A percentile compares a stretch with the other conserved stretches of the same genome.
These are phyloP conservation scores for Strix aluco DNA, from an alignment of 2,113 vertebrate genomes.

Conservation along the genomic window DNA sequence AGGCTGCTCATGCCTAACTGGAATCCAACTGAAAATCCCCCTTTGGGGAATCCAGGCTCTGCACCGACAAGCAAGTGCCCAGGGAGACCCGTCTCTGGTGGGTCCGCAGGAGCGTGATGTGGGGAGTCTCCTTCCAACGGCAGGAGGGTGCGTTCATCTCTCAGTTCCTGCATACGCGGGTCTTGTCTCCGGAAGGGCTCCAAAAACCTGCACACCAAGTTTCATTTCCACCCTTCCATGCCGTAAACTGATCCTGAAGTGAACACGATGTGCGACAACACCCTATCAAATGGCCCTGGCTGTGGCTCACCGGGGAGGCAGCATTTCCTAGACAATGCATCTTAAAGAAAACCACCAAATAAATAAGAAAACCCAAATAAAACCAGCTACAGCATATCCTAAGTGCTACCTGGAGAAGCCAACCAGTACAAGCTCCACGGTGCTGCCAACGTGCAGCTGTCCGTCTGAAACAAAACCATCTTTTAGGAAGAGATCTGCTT, in stretches of 20 bases:
- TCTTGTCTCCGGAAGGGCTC: not conserved
- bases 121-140: not conserved
- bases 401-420: fast-evolving
- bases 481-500: not conserved
- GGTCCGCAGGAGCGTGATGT: not conserved
- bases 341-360: not conserved
- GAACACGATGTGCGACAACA: fast-evolving
- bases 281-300: constrained; percentile 22
- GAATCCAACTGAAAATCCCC: not conserved
- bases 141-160: not conserved
- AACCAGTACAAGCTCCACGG: not conserved
- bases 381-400: not conserved
- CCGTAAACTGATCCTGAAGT: not conserved
- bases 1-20: not conserved
- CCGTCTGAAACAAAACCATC: not conserved
- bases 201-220: not conserved
- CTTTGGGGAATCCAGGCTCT: not conserved
- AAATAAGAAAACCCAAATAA: not conserved
- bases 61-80: fast-evolving
- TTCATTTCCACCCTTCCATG: not conserved
- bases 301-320: not conserved
- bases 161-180: fast-evolving
- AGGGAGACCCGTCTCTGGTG: not conserved
- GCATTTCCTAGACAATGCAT: not conserved
- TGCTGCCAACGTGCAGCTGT: not conserved